phyloP scores from a whole-genome alignment of 2,888 invertebrate species.

The Cenopis cana region DNA sequence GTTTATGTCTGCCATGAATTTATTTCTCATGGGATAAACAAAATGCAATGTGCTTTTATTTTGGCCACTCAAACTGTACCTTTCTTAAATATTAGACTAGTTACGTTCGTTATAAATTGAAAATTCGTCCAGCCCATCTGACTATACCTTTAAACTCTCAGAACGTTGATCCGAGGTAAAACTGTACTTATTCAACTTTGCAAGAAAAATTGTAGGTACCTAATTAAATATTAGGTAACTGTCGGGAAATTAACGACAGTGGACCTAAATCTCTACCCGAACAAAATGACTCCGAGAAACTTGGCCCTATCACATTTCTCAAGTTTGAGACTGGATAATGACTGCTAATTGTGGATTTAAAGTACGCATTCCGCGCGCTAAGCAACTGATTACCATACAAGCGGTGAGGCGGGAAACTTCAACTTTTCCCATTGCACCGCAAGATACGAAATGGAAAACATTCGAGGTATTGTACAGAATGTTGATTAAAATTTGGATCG shows the following conservation, averaged over 20 bases:
- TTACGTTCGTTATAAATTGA: no score
- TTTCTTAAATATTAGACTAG: no score
- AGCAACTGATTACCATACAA: slow-evolving; percentile 71
- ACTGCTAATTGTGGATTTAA: slow-evolving; percentile 70
- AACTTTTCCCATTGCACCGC: slow-evolving; percentile 77
- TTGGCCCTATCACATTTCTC: slow-evolving; percentile 64
- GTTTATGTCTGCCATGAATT: neutral
- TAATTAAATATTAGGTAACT: no score
- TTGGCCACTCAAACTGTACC: no score
- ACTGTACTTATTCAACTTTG: neutral
- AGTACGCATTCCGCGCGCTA: slow-evolving; percentile 63
- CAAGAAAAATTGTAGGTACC: neutral
- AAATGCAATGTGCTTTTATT: no score
- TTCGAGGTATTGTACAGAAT: slow-evolving; percentile 37
- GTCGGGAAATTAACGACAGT: slow-evolving; percentile 46
- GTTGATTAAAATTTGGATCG: slow-evolving; percentile 31
- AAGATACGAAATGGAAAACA: slow-evolving; percentile 33
- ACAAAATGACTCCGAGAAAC: slow-evolving; percentile 63
- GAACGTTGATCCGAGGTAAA: no score
- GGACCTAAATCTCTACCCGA: slow-evolving; percentile 58
- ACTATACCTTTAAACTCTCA: no score
- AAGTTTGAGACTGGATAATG: slow-evolving; percentile 66
- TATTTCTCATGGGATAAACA: no score
- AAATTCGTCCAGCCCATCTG: no score
- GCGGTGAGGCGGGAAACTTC: slow-evolving; percentile 62